These are phyloP conservation scores for Melanotaenia boesemani DNA, from an alignment of 2,797 vertebrate genomes.

Conservation along the genomic window DNA sequence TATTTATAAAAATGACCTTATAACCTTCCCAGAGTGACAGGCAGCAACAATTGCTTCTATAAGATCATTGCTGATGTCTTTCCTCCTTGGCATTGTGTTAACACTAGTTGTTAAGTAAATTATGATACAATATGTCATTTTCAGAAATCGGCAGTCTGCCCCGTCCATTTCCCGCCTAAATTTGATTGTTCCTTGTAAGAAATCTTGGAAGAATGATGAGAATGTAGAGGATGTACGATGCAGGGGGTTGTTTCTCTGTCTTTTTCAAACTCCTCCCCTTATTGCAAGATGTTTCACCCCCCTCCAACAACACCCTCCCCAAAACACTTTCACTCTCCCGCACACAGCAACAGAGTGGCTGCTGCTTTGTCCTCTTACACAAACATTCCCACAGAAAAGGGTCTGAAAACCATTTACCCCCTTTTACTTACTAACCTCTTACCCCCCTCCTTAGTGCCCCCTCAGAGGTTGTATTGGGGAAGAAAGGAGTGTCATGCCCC, in stretches of 20 bases:
- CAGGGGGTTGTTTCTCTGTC: constrained; percentile 7
- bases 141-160: no score
- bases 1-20: no score
- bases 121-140: neutral
- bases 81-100: neutral
- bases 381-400: constrained; percentile 82
- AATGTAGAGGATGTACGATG: constrained; percentile 24
- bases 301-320: constrained; percentile 8
- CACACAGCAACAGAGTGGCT: constrained; percentile 74
- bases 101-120: neutral
- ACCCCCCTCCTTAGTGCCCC: constrained; percentile 16
- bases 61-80: neutral
- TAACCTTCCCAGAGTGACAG: no score
- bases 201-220: neutral
- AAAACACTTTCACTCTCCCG: constrained; percentile 66
- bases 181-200: neutral
- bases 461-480: constrained; percentile 57
- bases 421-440: constrained; percentile 67
- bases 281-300: constrained; percentile 19
- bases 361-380: constrained; percentile 77
- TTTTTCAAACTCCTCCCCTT: constrained; percentile 22
- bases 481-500: constrained; percentile 64
- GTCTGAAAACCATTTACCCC: constrained; percentile 77
- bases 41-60: no score
- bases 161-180: no score